Conservation (phyloP, 2,888 invertebrate genomes). For the Eristalis pertinax region DNA sequence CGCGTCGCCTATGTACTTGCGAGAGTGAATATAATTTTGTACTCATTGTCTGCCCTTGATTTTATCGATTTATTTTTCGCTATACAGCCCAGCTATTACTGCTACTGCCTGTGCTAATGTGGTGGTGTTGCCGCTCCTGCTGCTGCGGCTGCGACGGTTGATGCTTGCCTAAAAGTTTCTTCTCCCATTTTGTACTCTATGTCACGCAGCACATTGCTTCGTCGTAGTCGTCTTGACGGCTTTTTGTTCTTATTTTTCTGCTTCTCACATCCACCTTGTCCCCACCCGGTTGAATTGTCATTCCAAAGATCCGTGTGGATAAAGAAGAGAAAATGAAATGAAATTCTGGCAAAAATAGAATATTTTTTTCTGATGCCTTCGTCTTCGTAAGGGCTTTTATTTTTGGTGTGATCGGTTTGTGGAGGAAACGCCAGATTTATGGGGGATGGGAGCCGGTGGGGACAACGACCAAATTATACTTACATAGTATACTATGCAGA, state of each 20-base stretch:
- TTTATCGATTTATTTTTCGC: conserved; percentile 79
- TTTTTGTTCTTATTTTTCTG: conserved; percentile 58
- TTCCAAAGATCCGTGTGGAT: conserved; percentile 44
- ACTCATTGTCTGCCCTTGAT: conserved; percentile 81
- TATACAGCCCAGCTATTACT: conserved; percentile 55
- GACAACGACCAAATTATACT: conserved; percentile 30
- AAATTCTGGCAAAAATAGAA: conserved; percentile 64
- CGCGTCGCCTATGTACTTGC: conserved; percentile 31
- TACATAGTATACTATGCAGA: conserved; percentile 25
- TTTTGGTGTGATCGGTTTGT: background rate
- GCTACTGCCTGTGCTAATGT: conserved; percentile 21
- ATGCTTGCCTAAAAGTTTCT: background rate
- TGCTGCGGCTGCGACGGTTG: background rate
- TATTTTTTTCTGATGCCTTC: conserved; percentile 8
- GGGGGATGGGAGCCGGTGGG: background rate
- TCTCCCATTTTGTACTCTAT: conserved; percentile 52
- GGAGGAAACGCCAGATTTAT: background rate
- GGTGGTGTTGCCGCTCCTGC: background rate
- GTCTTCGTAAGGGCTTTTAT: conserved; percentile 24
- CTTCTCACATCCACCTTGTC: conserved; percentile 16
- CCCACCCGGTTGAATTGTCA: conserved; percentile 34
- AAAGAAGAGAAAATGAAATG: conserved; percentile 5
- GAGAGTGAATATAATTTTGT: conserved; percentile 68
- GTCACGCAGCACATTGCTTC: conserved; percentile 35
- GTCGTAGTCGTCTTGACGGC: conserved; percentile 36